phyloP scores from a whole-genome alignment of 2,113 vertebrate species.

The Kobus ellipsiprymnus region DNA sequence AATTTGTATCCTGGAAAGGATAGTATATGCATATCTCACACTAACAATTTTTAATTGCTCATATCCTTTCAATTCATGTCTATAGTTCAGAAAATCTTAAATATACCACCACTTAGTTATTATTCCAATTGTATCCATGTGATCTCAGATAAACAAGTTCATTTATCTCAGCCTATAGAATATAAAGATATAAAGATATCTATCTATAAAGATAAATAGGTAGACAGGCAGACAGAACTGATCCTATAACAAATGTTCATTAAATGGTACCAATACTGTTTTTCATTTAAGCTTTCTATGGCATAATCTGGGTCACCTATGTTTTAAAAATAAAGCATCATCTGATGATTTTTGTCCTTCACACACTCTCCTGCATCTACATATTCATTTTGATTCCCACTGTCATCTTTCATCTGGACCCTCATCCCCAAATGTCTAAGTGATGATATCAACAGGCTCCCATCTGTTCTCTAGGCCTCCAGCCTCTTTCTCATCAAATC shows the following conservation, averaged over 20 bases:
- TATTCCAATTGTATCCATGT: neutral
- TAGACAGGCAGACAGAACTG: neutral
- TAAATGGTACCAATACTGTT: neutral
- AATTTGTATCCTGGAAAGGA: neutral
- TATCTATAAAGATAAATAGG: neutral
- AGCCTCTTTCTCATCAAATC: conserved; percentile 15
- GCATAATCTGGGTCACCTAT: neutral
- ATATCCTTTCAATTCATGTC: neutral
- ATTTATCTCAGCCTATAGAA: neutral
- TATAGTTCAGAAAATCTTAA: neutral
- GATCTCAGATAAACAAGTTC: neutral
- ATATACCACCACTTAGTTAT: neutral
- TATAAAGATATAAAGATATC: neutral
- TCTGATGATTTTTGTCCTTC: neutral
- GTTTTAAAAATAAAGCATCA: neutral
- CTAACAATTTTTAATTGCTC: neutral
- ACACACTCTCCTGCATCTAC: neutral
- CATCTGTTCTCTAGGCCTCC: conserved; percentile 15
- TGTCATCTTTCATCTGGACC: conserved; percentile 1
- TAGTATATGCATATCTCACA: neutral
- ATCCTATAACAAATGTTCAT: neutral
- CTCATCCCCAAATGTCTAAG: conserved; percentile 15
- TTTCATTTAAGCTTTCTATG: neutral
- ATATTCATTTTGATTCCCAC: conserved; percentile 4
- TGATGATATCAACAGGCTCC: neutral